phyloP scores from a whole-genome alignment of 2,888 invertebrate genomes.

The Nomada flava region DNA sequence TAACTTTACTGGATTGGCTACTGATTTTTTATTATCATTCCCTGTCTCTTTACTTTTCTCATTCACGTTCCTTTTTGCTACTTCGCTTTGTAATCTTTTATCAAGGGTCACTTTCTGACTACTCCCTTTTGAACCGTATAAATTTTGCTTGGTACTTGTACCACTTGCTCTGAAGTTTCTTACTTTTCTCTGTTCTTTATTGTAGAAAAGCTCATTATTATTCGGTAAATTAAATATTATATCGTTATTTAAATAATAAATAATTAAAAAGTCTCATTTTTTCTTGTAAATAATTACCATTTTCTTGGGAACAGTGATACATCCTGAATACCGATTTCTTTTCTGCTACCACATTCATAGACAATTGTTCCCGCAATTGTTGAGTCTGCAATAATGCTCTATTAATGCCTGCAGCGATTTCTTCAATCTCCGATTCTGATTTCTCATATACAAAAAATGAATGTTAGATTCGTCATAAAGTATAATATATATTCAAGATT shows the following conservation, averaged over 20 bases:
- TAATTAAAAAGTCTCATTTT: neutral
- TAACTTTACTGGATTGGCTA: conserved; percentile 8
- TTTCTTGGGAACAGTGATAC: conserved; percentile 61
- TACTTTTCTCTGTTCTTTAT: neutral
- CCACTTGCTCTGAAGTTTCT: neutral
- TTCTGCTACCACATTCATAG: conserved; percentile 58
- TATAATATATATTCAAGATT: neutral
- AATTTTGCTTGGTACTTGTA: neutral
- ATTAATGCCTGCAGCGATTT: conserved; percentile 78
- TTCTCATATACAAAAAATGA: conserved; percentile 24
- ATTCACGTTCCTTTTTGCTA: neutral
- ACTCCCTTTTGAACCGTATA: neutral
- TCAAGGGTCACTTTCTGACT: neutral
- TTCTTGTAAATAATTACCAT: conserved; percentile 32
- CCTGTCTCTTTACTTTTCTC: conserved; percentile 3
- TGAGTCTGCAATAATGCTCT: conserved; percentile 76
- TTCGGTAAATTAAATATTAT: neutral
- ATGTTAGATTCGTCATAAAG: neutral
- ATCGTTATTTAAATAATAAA: neutral
- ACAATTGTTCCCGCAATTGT: conserved; percentile 77
- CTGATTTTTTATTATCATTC: conserved; percentile 2
- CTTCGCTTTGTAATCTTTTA: neutral
- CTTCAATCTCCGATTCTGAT: conserved; percentile 67
- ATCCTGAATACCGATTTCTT: conserved; percentile 61
- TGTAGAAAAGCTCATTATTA: conserved; percentile 2